A percentile compares a stretch with the other conserved stretches of the same genome.
Conservation (phyloP, 2,113 vertebrate species). For the Sorex araneus region DNA sequence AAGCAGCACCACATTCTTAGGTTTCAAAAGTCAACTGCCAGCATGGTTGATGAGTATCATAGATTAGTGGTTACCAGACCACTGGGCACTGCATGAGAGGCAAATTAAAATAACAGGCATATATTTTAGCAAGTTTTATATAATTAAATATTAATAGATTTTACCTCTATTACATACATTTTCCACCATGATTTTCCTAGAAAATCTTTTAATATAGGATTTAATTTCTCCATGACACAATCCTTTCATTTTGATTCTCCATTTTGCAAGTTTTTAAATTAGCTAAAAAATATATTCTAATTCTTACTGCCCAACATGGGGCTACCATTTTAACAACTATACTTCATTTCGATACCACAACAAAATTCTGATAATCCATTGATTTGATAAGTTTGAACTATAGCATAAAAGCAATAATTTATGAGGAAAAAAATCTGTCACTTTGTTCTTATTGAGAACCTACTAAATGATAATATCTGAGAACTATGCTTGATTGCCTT, state of each 20-base stretch:
- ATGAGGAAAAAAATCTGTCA: too few relatives aligned
- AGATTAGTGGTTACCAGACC: too few relatives aligned
- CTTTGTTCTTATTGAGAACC: neutral
- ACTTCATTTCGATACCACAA: neutral
- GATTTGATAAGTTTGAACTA: neutral
- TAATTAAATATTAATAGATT: neutral
- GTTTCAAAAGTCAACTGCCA: too few relatives aligned
- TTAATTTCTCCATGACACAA: neutral
- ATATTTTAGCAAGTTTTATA: neutral
- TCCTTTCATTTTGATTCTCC: neutral
- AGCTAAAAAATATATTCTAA: neutral
- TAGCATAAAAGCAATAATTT: slow-evolving; percentile 12
- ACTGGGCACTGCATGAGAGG: too few relatives aligned
- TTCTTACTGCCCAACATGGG: neutral
- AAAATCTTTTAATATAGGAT: slow-evolving; percentile 1
- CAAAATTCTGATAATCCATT: neutral
- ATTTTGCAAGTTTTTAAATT: neutral
- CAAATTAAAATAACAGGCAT: neutral
- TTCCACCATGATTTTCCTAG: neutral
- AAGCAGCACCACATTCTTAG: too few relatives aligned
- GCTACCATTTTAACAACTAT: neutral
- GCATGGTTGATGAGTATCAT: too few relatives aligned
- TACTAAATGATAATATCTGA: neutral
- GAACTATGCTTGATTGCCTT: neutral
- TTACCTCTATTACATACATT: neutral